Conservation (phyloP, 2,888 invertebrate genomes). For the Hylaea fasciaria region DNA sequence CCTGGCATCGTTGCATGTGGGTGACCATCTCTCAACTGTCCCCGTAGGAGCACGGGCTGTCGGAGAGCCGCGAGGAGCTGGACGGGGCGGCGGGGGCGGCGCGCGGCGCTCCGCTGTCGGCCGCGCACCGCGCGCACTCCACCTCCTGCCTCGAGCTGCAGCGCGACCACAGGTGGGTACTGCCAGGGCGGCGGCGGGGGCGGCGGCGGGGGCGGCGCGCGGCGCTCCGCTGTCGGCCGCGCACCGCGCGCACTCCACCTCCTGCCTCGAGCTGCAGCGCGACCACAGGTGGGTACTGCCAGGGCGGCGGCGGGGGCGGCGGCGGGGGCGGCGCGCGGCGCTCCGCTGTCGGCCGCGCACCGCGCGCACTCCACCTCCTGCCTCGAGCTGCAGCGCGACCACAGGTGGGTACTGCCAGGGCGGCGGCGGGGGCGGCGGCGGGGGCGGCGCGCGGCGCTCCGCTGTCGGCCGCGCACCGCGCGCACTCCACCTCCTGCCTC, state of each 20-base stretch:
- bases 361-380: constrained; percentile 82
- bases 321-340: not conserved
- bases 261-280: constrained; percentile 85
- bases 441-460: not conserved
- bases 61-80: constrained; percentile 76
- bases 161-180: constrained; percentile 46
- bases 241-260: constrained; percentile 75
- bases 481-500: constrained; percentile 84
- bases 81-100: constrained; percentile 57
- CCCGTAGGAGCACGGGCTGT: constrained; percentile 69
- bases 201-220: not conserved
- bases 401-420: constrained; percentile 41
- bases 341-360: constrained; percentile 42
- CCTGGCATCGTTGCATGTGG: too few species aligned
- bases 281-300: constrained; percentile 41
- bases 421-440: too few species aligned
- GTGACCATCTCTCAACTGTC: too few species aligned
- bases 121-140: constrained; percentile 86
- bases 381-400: constrained; percentile 78
- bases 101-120: constrained; percentile 65
- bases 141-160: constrained; percentile 87
- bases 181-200: too few species aligned
- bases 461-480: constrained; percentile 50
- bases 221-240: constrained; percentile 18
- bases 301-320: too few species aligned